phyloP scores from a whole-genome alignment of 2,113 vertebrate genomes.

The Butorides virescens region DNA sequence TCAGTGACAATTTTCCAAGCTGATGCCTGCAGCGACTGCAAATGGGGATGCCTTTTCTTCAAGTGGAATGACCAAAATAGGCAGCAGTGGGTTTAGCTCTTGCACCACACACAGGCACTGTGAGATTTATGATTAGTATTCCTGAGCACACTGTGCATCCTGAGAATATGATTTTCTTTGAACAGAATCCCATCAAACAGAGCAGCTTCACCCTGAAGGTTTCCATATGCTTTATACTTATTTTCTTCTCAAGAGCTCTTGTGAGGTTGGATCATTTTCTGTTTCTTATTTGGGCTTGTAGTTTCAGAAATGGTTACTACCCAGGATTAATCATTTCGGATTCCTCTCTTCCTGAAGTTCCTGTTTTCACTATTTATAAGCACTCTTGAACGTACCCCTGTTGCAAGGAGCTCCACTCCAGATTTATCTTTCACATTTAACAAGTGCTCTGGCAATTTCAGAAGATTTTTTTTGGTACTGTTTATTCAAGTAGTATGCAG shows the following conservation, averaged over 20 bases:
- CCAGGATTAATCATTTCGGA: not conserved
- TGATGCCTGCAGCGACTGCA: not conserved
- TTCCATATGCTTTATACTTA: not conserved
- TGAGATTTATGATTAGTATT: not conserved
- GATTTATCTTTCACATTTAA: not conserved
- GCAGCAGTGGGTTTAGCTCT: not conserved
- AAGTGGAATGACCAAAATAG: not conserved
- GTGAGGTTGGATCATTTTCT: not conserved
- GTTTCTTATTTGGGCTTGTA: not conserved
- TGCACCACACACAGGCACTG: not conserved
- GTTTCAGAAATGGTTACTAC: not conserved
- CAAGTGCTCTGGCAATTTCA: not conserved
- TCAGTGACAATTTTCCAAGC: not conserved
- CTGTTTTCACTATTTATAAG: not conserved
- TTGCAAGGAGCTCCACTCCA: not conserved
- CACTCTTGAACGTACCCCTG: not conserved
- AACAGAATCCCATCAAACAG: not conserved
- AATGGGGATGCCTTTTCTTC: not conserved
- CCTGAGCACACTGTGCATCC: not conserved
- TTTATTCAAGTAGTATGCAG: not conserved
- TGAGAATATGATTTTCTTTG: not conserved
- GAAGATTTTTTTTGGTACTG: not conserved
- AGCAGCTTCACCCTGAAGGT: not conserved
- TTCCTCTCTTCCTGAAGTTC: not conserved
- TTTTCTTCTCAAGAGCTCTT: conserved; percentile 14